Base-by-base conservation (phyloP, 2,888 invertebrate genomes). In the Heliothis peltigera region DNA sequence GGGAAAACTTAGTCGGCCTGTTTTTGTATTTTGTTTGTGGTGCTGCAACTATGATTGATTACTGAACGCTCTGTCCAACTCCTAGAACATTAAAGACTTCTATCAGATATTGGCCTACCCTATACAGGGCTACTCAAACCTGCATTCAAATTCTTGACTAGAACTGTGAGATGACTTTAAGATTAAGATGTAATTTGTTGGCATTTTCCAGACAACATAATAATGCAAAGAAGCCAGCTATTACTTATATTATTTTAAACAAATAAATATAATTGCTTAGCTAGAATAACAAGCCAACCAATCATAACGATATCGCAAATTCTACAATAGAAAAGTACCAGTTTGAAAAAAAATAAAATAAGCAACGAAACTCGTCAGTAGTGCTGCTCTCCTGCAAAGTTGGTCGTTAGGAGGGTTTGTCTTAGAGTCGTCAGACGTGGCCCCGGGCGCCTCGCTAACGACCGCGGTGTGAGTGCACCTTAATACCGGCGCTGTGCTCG, bases 371-470 rank as follows among this genome's bases (percentile, higher is more conserved):
- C 55, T 22, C 12, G 21, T 21, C 5, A 19, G 56, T 52, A 47
- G 59, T 25, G 43, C 54, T 10, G 19, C 56, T 55, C 70, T 70
- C 18, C 55, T 56, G 48, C 52, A 46, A 70, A 70, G 70, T 67
- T 72, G 67, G 39, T 17, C 18, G 35, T 48, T 15, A 46, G 19
- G 64, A 48, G 70, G 56, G 56, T 25, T 42, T 72, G 73, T 70
- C 70, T 70, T 72, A 61, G 55, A 42, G 18, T 70, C 48, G 70
- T 70, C 70, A 70, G 70, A 70, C 70, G 32, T 72, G 44, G 73
- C 70, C 70, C 6, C 25, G 19, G 70, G 70, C 47, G 15, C 18
- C 12, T n/a, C 67, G 67, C 73, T 70, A 70, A 70, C 70, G 70
- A 70, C 70, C 67, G 70, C 73, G 61, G 61, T 70, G 44, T 52